Evolutionary conservation across 2,113 vertebrate species (phyloP).

Genomic region (Eulemur macaco): DNA sequence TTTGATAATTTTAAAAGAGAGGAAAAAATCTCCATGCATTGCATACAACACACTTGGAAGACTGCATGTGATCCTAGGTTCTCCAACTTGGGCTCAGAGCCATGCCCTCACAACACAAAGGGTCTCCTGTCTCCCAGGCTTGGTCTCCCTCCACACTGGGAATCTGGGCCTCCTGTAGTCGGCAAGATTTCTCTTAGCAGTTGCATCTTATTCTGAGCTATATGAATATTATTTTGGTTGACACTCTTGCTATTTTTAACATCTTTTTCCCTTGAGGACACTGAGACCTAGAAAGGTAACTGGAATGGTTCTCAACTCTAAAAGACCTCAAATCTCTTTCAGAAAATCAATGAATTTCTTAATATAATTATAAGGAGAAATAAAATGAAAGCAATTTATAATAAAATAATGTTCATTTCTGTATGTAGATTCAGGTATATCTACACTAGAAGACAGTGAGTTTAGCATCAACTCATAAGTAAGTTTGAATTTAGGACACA

Average conservation of each 20-base stretch:
- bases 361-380: background rate
- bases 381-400: background rate
- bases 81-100: background rate
- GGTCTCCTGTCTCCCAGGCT: rapidly evolving
- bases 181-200: background rate
- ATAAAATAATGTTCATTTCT: background rate
- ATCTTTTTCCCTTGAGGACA: background rate
- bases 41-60: background rate
- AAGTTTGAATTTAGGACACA: background rate
- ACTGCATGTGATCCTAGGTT: background rate
- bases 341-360: background rate
- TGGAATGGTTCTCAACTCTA: background rate
- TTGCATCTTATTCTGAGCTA: background rate
- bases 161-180: background rate
- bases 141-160: background rate
- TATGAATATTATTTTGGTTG: background rate
- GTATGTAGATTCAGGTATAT: background rate
- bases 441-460: background rate
- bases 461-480: background rate
- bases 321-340: background rate
- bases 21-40: background rate
- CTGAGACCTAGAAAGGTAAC: background rate
- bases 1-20: background rate
- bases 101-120: rapidly evolving
- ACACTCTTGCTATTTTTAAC: slow-evolving; percentile 8